Base-by-base conservation (phyloP, 2,888 invertebrate species). In the Sepiola atlantica region DNA sequence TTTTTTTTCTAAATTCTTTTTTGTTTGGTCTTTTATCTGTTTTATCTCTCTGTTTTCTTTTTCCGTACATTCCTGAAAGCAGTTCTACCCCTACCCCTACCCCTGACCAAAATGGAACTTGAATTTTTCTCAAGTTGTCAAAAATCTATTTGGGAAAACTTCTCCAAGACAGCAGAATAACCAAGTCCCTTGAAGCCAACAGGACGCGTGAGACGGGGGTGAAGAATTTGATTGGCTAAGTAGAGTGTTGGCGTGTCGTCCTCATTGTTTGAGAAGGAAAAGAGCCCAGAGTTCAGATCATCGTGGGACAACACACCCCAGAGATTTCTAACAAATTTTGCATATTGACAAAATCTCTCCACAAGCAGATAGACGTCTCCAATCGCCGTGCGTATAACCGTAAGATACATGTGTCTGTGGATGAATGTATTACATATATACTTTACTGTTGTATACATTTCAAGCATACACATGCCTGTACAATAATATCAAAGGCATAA, bases 121-220 rank as follows among this genome's bases (percentile, higher is more conserved):
- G 16, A n/a, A n/a, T 77, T 77, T 77, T 77, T 77, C 77, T 77
- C 32, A 32, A 77, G 77, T 77, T 77, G 77, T 77, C 77, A 14
- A 77, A 77, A 77, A 77, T 77, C 77, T 77, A 77, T 77, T 77
- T 77, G 77, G 16, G 77, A 77, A 77, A 77, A 77, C 77, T 77
- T 77, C 32, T 77, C 14, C 10, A 32, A 77, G 77, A 77, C 32
- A 21, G 77, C 77, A 32, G 77, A 77, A 18, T n/a, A 77, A 77
- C 77, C 10, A 77, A 77, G 77, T 77, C 77, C 77, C 77, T 77
- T 77, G 77, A 77, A 77, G 77, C 77, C 77, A 77, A 32, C 77
- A 77, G 32, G 77, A 77, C 12, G 77, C n/a, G 77, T 77, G 32
- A 77, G 77, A n/a, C 18, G 2, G 77, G 77, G 77, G 4, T 45